Conservation (phyloP, 2,113 vertebrate species). For the Pteronura brasiliensis region DNA sequence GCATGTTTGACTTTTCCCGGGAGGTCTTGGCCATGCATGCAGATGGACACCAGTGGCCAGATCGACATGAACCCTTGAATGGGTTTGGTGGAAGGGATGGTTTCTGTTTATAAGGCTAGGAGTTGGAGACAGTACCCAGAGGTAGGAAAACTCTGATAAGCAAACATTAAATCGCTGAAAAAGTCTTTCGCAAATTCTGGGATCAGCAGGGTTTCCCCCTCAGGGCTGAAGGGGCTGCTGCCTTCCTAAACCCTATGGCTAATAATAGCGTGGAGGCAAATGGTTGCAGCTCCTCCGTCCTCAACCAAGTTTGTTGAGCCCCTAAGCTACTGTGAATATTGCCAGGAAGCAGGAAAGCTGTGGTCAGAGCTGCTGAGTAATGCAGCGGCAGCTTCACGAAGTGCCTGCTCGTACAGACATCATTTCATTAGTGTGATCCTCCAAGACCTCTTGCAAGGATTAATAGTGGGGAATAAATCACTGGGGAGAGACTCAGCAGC, state of each 20-base stretch:
- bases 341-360: conserved; percentile 33
- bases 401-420: conserved; percentile 54
- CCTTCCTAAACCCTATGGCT: background rate
- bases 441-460: background rate
- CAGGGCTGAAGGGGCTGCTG: background rate
- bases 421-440: conserved; percentile 55
- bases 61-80: background rate
- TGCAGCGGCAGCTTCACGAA: conserved; percentile 2
- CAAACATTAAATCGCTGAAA: background rate
- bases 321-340: conserved; percentile 53
- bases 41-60: background rate
- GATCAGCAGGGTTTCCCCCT: background rate
- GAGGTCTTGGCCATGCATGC: background rate
- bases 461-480: conserved; percentile 33
- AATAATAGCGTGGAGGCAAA: background rate
- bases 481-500: background rate
- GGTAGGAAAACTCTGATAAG: background rate
- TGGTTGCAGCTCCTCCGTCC: conserved; percentile 27
- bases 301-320: conserved; percentile 65
- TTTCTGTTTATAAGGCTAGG: background rate
- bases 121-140: background rate
- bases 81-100: background rate
- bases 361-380: conserved; percentile 23
- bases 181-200: background rate
- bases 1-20: background rate